These are phyloP conservation scores for Aspidoscelis tigris DNA, from an alignment of 2,113 vertebrate genomes.

Conservation along the genomic window DNA sequence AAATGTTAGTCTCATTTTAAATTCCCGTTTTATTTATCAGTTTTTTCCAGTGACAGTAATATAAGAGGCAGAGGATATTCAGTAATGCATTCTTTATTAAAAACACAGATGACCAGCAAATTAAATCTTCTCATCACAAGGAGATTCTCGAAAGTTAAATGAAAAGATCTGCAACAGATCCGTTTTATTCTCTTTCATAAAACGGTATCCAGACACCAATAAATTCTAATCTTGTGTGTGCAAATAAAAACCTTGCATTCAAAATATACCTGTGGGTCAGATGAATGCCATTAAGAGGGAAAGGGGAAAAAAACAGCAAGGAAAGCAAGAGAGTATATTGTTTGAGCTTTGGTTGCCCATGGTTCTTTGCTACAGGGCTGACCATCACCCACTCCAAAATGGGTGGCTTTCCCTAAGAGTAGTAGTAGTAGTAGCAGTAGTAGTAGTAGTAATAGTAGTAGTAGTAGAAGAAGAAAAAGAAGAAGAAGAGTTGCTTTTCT, in stretches of 20 bases:
- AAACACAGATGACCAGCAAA: conserved; percentile 64
- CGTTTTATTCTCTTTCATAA: conserved; percentile 59
- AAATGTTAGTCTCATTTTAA: conserved; percentile 34
- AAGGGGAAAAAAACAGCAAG: neutral
- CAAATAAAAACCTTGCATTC: conserved; percentile 40
- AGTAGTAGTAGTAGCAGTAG: too few species aligned
- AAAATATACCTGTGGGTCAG: conserved; percentile 40
- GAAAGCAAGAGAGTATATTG: too few species aligned
- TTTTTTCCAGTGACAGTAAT: conserved; percentile 46
- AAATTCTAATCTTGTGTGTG: conserved; percentile 31
- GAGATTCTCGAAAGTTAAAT: conserved; percentile 55
- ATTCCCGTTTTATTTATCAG: conserved; percentile 29
- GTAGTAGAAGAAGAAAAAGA: too few species aligned
- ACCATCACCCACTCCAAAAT: too few species aligned
- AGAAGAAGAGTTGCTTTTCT: too few species aligned
- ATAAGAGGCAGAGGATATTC: conserved; percentile 53
- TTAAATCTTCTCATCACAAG: conserved; percentile 51
- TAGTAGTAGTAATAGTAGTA: too few species aligned
- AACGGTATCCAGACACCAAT: conserved; percentile 42
- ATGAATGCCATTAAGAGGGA: conserved; percentile 18
- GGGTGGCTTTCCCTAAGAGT: too few species aligned
- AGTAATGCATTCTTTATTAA: conserved; percentile 59
- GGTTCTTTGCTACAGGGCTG: too few species aligned
- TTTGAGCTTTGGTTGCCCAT: neutral
- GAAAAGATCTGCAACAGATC: conserved; percentile 62